Conservation (phyloP, 2,113 vertebrate genomes). For the Erythrocercus mccallii region DNA sequence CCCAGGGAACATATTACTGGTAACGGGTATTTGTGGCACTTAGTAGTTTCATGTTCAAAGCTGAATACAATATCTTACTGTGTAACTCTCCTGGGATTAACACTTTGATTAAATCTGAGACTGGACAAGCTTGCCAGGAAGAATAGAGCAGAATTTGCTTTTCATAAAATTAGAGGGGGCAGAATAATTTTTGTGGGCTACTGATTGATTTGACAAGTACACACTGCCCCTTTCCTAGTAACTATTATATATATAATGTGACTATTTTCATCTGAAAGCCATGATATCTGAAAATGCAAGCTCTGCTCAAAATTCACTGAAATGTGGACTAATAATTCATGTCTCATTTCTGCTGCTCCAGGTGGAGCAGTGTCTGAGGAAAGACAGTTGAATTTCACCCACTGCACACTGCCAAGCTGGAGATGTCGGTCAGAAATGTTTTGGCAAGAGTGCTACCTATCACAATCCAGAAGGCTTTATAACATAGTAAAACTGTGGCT, state of each 20-base stretch:
- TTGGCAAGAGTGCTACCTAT: background rate
- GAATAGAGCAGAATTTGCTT: constrained; percentile 44
- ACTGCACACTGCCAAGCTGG: background rate
- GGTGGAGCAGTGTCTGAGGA: background rate
- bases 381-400: background rate
- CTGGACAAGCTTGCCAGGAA: background rate
- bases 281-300: background rate
- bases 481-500: background rate
- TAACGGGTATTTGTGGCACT: constrained; percentile 38
- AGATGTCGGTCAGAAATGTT: background rate
- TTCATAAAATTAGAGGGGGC: background rate
- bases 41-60: constrained; percentile 54
- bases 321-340: background rate
- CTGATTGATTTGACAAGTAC: background rate
- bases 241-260: too few species aligned
- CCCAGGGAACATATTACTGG: constrained; percentile 41
- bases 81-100: constrained; percentile 66
- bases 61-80: constrained; percentile 61
- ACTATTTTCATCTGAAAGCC: background rate
- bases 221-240: background rate
- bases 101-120: constrained; percentile 61
- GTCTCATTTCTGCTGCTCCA: background rate
- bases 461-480: background rate
- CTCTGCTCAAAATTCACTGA: background rate
- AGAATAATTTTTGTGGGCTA: background rate